These are phyloP conservation scores for Pardalotus punctatus DNA, from an alignment of 2,113 vertebrate genomes.

Conservation along the genomic window DNA sequence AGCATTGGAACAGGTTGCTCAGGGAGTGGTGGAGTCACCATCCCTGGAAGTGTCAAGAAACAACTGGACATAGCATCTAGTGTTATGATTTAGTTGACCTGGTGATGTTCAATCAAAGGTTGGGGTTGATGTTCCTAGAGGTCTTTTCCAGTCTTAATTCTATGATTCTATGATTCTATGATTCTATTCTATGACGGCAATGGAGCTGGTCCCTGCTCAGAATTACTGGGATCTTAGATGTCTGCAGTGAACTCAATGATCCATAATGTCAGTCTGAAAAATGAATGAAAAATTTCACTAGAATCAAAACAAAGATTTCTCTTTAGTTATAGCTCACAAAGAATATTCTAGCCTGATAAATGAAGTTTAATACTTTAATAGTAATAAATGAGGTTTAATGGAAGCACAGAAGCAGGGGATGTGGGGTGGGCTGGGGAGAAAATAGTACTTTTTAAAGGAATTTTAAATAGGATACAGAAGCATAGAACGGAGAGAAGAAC, in stretches of 20 bases:
- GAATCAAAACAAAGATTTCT: not conserved
- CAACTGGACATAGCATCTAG: fast-evolving
- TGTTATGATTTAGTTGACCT: not conserved
- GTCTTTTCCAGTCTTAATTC: not conserved
- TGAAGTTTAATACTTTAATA: not conserved
- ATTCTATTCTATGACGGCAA: not conserved
- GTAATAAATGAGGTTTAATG: not conserved
- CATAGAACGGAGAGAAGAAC: not conserved
- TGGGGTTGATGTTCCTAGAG: not conserved
- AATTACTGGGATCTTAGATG: not conserved
- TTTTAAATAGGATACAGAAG: not conserved
- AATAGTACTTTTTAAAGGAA: not conserved
- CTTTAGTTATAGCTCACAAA: not conserved
- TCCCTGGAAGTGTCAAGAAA: not conserved
- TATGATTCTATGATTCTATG: too few species aligned
- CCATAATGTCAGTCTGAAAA: not conserved
- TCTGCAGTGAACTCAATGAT: not conserved
- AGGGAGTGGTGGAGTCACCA: too few species aligned
- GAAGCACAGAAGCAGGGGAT: not conserved
- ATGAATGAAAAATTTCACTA: not conserved
- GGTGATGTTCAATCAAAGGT: not conserved
- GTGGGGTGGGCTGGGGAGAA: fast-evolving
- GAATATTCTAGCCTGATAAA: not conserved
- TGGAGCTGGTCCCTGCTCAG: not conserved
- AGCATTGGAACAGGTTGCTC: not conserved